Percentiles rank a stretch among this genome's conserved stretches.
Conservation (phyloP, 2,797 vertebrate genomes). For the Eidolon dupreanum region DNA sequence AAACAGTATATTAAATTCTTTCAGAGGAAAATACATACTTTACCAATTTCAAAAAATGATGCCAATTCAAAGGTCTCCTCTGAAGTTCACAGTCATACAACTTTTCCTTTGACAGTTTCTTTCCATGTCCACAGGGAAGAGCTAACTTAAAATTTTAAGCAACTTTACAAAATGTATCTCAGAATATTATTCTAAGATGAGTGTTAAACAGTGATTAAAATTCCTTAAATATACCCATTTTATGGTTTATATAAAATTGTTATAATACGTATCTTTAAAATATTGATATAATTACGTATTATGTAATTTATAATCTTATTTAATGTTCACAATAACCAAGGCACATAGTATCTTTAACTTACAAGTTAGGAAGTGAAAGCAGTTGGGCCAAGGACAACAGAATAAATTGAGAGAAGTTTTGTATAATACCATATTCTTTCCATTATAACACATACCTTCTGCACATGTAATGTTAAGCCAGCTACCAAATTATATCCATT, state of each 20-base stretch:
- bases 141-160: background rate
- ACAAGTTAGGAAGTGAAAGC: background rate
- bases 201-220: background rate
- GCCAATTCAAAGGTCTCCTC: background rate
- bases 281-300: background rate
- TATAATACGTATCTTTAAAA: background rate
- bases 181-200: conserved; percentile 13
- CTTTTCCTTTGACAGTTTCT: background rate
- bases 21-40: background rate
- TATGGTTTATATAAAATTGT: background rate
- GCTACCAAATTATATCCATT: background rate
- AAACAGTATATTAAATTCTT: background rate
- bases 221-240: background rate
- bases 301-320: background rate
- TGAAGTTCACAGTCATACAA: background rate
- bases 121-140: background rate
- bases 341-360: background rate
- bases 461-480: background rate
- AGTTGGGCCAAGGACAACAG: background rate
- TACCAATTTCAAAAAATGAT: background rate
- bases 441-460: background rate
- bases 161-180: background rate
- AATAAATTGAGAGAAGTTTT: conserved; percentile 27
- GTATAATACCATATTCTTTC: background rate
- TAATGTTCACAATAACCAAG: background rate